Conservation (phyloP, 2,888 invertebrate species). For the Xestoiulus laeticollis region DNA sequence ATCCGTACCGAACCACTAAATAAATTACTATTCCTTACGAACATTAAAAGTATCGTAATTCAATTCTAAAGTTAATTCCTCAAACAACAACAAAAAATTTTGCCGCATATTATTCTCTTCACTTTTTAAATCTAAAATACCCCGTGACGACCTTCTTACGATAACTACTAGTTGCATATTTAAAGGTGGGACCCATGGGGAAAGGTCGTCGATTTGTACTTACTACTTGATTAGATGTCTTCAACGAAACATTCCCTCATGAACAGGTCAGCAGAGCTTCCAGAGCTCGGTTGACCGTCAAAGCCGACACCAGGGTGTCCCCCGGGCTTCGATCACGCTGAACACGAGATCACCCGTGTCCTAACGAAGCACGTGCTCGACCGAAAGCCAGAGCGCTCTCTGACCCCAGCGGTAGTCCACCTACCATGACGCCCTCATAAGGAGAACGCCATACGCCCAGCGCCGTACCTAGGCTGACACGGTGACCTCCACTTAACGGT, state of each 20-base stretch:
- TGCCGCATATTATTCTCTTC: neutral
- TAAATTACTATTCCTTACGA: no score
- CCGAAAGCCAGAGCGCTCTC: neutral
- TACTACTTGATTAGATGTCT: neutral
- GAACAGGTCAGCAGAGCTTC: neutral
- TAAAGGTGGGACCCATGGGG: no score
- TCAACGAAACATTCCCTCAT: neutral
- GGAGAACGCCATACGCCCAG: neutral
- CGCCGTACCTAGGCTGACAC: neutral
- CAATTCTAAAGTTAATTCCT: no score
- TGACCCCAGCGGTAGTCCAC: neutral
- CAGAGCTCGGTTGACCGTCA: neutral
- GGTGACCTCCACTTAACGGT: no score
- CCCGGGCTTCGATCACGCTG: neutral
- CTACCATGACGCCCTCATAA: neutral
- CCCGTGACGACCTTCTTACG: neutral
- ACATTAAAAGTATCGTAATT: no score
- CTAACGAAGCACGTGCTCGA: slow-evolving; percentile 14
- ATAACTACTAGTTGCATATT: no score
- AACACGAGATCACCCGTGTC: slow-evolving; percentile 30
- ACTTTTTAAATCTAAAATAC: neutral
- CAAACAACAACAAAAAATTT: no score
- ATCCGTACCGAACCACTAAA: no score
- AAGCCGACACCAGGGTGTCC: neutral
- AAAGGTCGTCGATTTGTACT: neutral